Evolutionary conservation across 1,140 invertebrate genomes (phyloP).

Genomic region (Trichoplusia ni): DNA sequence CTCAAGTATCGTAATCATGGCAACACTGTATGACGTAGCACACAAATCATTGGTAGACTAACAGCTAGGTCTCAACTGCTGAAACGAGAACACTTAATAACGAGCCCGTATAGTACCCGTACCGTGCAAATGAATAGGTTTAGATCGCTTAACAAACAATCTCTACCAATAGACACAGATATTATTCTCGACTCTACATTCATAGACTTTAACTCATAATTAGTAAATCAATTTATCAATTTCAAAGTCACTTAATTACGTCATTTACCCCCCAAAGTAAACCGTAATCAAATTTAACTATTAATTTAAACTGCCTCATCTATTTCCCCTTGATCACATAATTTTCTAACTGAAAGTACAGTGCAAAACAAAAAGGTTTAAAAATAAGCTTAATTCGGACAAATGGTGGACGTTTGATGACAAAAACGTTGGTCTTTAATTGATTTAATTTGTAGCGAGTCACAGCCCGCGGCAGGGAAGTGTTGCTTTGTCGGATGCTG

Average conservation of each 20-base stretch:
- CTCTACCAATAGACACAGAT: too few species aligned
- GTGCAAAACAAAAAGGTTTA: constrained; percentile 44
- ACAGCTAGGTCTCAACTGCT: too few species aligned
- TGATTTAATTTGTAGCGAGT: constrained; percentile 75
- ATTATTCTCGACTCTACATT: too few species aligned
- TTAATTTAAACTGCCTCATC: constrained; percentile 1
- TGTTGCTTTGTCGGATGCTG: constrained; percentile 39
- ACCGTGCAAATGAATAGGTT: too few species aligned
- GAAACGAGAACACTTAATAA: too few species aligned
- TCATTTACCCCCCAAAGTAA: neutral
- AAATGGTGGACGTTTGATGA: constrained; percentile 63
- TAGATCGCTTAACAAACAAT: too few species aligned
- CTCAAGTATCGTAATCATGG: too few species aligned
- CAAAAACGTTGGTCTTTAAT: constrained; percentile 67
- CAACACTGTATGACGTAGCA: neutral
- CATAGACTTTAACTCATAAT: too few species aligned
- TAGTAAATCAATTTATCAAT: too few species aligned
- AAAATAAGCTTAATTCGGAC: constrained; percentile 58
- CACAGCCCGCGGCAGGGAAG: constrained; percentile 57
- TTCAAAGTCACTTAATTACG: neutral
- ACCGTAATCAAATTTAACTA: neutral
- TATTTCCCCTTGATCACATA: constrained; percentile 14
- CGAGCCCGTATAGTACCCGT: too few species aligned
- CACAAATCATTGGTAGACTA: too few species aligned
- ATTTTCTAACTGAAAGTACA: constrained; percentile 23